Evolutionary conservation across 2,113 vertebrate genomes (phyloP), one percentile per base, ranked within the genome.

Genomic region (Psettodes erumei): DNA sequence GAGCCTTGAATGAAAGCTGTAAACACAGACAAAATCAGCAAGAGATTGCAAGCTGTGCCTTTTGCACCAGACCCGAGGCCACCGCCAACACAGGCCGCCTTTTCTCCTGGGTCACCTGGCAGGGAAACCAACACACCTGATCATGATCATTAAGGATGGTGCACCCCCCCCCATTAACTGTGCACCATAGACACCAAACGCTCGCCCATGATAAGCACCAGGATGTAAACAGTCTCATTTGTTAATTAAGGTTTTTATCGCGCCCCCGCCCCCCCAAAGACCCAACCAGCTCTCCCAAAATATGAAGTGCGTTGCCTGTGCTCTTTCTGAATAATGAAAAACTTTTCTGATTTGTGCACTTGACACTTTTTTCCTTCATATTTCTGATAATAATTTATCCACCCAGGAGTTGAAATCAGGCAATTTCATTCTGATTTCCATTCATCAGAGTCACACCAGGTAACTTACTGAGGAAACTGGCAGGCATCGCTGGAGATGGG

Each of bases 241-340:
- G 37, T 81, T 89, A 70, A 87, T 85, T 75, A 73, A 76, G 33
- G 37, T 55, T 87, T 79, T 84, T 62, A 80, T 58, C 5, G 62
- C n/a, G n/a, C n/a, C 61, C 37, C 62, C 38, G 28, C 56, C 54
- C 66, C 61, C 63, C 66, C 4, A 58, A 76, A 71, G 77, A 83
- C 43, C 53, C 55, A 12, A 30, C 33, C 16, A 32, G 38, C 56
- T 59, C 37, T 76, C 32, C 61, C 5, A 35, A 45, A 56, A 81
- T 75, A 27, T 59, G 30, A 82, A 77, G 62, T 9, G 0, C 59
- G 61, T 18, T 33, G 47, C 4, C 64, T 47, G 68, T 19, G 3
- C 66, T 43, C 9, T 21, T 21, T 8, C 48, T n/a, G 78, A 73
- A 77, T 71, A 60, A 63, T 42, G 64, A 79, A 71, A n/a, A 55